phyloP scores from a whole-genome alignment of 2,113 vertebrate species.

The Tragelaphus strepsiceros region DNA sequence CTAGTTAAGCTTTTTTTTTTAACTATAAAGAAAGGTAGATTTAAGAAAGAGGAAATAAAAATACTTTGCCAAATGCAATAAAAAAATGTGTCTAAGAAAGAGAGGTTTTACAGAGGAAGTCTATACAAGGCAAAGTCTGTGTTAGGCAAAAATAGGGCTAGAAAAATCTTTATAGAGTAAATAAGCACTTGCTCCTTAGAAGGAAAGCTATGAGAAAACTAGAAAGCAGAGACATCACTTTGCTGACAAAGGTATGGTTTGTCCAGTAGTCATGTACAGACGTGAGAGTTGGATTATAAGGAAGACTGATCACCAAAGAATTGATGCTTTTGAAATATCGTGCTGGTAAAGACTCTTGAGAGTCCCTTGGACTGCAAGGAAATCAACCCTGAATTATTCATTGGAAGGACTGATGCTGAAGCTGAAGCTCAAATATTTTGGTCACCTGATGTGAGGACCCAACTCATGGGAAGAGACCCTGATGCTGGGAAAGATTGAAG shows the following conservation, averaged over 20 bases:
- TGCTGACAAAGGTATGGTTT: neutral
- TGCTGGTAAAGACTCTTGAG: neutral
- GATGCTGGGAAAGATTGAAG: neutral
- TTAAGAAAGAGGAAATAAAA: neutral
- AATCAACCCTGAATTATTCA: neutral
- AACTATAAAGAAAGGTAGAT: neutral
- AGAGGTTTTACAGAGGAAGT: neutral
- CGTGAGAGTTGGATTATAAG: neutral
- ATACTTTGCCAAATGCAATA: neutral
- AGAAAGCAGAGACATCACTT: neutral
- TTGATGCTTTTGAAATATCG: neutral
- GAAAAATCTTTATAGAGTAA: neutral
- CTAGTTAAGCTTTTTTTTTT: neutral
- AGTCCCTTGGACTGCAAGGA: neutral
- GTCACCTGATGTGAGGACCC: neutral
- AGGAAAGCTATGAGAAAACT: neutral
- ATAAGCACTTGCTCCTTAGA: neutral
- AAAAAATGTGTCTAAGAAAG: neutral
- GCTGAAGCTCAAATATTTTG: neutral
- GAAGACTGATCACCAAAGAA: neutral
- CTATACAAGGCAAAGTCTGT: neutral
- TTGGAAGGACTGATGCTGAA: neutral
- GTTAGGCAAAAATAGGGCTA: neutral
- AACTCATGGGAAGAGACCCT: neutral
- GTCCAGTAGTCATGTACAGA: neutral